phyloP scores from a whole-genome alignment of 2,888 invertebrate genomes.

The Ornithoptera alexandrae region DNA sequence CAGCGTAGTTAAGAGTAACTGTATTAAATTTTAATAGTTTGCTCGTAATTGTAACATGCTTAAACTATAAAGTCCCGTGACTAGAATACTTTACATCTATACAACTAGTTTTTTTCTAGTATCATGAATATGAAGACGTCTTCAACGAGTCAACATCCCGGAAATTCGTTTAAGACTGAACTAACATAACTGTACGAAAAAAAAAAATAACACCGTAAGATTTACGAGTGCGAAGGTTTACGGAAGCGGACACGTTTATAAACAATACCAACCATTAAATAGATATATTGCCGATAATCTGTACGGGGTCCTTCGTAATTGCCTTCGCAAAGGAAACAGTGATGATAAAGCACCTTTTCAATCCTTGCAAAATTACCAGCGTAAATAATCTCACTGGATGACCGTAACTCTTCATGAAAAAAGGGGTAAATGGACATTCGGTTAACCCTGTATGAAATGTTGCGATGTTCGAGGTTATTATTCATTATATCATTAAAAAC shows the following conservation, averaged over 20 bases:
- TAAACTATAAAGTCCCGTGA: too few species aligned
- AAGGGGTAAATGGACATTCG: neutral
- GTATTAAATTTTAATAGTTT: too few species aligned
- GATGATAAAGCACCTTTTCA: conserved; percentile 18
- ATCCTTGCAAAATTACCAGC: conserved; percentile 10
- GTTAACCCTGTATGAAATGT: neutral
- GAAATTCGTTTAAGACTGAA: too few species aligned
- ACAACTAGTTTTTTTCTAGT: too few species aligned
- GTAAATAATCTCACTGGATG: conserved; percentile 4
- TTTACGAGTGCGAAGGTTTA: conserved; percentile 17
- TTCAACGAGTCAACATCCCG: too few species aligned
- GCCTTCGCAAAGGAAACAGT: conserved; percentile 22
- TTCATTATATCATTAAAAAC: too few species aligned
- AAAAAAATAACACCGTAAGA: neutral
- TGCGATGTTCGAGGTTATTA: too few species aligned
- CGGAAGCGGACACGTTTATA: conserved; percentile 21
- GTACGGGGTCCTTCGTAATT: conserved; percentile 25
- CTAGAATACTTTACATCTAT: too few species aligned
- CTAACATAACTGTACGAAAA: neutral
- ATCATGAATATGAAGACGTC: too few species aligned
- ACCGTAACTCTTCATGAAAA: conserved; percentile 3
- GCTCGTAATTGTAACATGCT: too few species aligned
- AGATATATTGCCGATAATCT: conserved; percentile 29
- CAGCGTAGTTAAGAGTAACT: too few species aligned
- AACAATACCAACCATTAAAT: conserved; percentile 29